Evolutionary conservation across 2,797 vertebrate species (phyloP).

Genomic region (Perodicticus potto): DNA sequence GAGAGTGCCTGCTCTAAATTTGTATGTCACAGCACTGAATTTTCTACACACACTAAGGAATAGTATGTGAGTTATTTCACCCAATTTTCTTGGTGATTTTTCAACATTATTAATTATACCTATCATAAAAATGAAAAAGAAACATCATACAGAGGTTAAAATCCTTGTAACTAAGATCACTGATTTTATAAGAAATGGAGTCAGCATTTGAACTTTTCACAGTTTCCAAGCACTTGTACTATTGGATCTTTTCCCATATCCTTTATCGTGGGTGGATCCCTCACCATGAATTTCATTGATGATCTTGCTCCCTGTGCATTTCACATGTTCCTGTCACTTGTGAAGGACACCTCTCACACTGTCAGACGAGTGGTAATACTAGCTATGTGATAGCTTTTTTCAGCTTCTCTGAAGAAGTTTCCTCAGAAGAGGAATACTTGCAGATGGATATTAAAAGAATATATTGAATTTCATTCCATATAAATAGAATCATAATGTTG

Average conservation of each 20-base stretch:
- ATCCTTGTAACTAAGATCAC: neutral
- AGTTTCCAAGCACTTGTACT: neutral
- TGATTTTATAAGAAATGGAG: neutral
- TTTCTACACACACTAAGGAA: neutral
- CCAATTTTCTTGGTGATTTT: neutral
- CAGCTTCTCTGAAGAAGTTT: neutral
- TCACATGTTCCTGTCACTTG: neutral
- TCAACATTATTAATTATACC: neutral
- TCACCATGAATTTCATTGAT: neutral
- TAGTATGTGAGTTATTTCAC: neutral
- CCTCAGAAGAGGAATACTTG: neutral
- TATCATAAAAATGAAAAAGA: neutral
- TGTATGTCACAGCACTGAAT: neutral
- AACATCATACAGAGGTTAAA: neutral
- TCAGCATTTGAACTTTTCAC: neutral
- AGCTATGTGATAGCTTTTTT: neutral
- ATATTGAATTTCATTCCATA: neutral
- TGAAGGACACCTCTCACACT: neutral
- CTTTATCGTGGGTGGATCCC: neutral
- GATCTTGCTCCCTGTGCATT: neutral
- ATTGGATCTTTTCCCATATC: neutral
- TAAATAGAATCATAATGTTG: neutral
- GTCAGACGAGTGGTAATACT: neutral
- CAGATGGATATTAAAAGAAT: neutral
- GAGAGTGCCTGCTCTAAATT: neutral